phyloP scores from a whole-genome alignment of 1,140 invertebrate genomes.

The Alviniconcha marisindica region DNA sequence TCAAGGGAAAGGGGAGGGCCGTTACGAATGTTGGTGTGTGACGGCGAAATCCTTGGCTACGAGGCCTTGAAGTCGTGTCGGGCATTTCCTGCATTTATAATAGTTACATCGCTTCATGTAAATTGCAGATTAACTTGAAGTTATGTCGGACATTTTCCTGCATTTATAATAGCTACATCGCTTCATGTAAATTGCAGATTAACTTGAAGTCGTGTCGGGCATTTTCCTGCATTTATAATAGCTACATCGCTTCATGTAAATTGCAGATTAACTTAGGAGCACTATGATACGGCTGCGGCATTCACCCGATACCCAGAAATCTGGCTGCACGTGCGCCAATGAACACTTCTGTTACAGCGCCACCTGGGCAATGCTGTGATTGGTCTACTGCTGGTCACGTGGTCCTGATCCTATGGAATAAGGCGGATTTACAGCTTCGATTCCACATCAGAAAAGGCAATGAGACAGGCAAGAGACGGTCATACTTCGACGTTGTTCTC shows the following conservation, averaged over 20 bases:
- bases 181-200: background rate
- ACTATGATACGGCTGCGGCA: no score
- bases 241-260: background rate
- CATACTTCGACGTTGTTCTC: no score
- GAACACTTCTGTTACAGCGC: background rate
- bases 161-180: no score
- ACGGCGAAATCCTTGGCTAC: no score
- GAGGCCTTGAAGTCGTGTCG: no score
- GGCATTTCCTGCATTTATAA: background rate
- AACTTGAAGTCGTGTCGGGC: background rate
- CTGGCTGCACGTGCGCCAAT: background rate
- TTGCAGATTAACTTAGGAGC: background rate
- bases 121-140: background rate
- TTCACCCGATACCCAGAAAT: background rate
- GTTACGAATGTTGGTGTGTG: no score
- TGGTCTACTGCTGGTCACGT: conserved; percentile 11
- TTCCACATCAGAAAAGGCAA: background rate
- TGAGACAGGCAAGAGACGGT: background rate
- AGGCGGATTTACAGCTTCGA: background rate
- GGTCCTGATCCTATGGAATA: background rate
- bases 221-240: background rate
- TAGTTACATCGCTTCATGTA: background rate
- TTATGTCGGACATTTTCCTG: background rate
- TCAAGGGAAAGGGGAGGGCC: no score
- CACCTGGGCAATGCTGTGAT: background rate